Evolutionary conservation across 2,113 vertebrate genomes (phyloP).

Genomic region (Myanophis thanlyinensis): DNA sequence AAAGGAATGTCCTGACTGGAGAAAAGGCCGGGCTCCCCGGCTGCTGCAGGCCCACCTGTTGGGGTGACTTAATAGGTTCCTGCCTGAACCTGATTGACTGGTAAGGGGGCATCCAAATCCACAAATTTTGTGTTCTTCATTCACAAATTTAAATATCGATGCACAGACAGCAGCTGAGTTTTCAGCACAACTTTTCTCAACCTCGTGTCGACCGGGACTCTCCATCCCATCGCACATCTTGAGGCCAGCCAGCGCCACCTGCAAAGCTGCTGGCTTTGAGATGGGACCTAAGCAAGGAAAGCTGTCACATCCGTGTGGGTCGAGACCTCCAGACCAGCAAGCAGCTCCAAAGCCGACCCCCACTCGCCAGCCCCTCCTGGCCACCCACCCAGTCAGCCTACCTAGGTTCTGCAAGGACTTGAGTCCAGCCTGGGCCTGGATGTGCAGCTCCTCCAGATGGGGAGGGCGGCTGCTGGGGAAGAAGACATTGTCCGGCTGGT

Average conservation of each 20-base stretch:
- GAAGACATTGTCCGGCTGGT: slow-evolving; percentile 89
- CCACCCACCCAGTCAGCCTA: slow-evolving; percentile 33
- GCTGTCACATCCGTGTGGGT: not conserved
- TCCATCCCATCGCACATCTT: not conserved
- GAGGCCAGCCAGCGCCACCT: not conserved
- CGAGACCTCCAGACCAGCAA: not conserved
- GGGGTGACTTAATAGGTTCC: not conserved
- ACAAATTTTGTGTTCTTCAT: not conserved
- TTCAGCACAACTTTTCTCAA: not conserved
- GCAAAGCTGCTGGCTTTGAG: not conserved
- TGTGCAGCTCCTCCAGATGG: slow-evolving; percentile 89
- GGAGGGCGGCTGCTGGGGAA: slow-evolving; percentile 81
- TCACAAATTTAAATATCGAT: not conserved
- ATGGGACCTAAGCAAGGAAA: not conserved
- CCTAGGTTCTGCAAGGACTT: slow-evolving; percentile 90
- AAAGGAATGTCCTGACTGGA: not conserved
- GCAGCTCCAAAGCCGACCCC: not conserved
- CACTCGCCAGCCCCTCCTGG: not conserved
- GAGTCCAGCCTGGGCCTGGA: slow-evolving; percentile 86
- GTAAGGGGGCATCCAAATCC: not conserved
- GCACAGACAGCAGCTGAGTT: not conserved
- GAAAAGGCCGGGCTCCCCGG: not conserved
- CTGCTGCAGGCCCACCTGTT: not conserved
- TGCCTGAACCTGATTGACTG: not conserved
- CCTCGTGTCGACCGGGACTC: not conserved